Base-by-base conservation (phyloP, 1,140 invertebrate genomes). In the Luehdorfia chinensis region DNA sequence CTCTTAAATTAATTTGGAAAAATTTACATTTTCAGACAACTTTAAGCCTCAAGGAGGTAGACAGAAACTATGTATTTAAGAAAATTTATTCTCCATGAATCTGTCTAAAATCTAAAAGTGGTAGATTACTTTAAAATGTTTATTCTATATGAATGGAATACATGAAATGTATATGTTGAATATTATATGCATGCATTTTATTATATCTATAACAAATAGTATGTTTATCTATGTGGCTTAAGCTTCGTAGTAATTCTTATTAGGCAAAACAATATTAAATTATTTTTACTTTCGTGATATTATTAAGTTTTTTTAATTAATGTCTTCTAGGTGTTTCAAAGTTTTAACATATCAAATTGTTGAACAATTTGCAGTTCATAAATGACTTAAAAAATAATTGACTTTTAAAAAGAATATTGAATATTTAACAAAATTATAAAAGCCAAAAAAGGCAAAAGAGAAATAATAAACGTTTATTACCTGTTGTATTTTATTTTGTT, bases 401-500 rank as follows among this genome's bases (percentile, higher is more conserved):
- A 2, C 11, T 7, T 9, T 27, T 27, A 27, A 27, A 21, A 27
- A 27, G 0, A 27, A 27, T n/a, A 27, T n/a, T 21, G 6, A 6
- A 3, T 6, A 21, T 21, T 21, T 21, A 3, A 3, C 19, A 3
- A 6, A 6, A 21, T 21, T 3, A 21, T 3, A 21, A 21, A 21
- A 21, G 2, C 19, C 6, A 21, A 5, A 1, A 4, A 15, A n/a
- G 8, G 7, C 9, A 14, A 33, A 33, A 18, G n/a, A 9, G 15
- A 2, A n/a, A 19, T 4, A 9, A 15, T n/a, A 34, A 15, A 19
- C 0, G 2, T 36, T 9, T 4, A 4, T 2, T 9, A 1, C 5
- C 43, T 62, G 55, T 64, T 60, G 50, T 53, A 48, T 55, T 61
- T 55, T 64, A 67, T 64, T 77, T 72, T 67, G 68, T 76, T 76